phyloP scores from a whole-genome alignment of 2,888 invertebrate genomes.

The Agapostemon virescens region DNA sequence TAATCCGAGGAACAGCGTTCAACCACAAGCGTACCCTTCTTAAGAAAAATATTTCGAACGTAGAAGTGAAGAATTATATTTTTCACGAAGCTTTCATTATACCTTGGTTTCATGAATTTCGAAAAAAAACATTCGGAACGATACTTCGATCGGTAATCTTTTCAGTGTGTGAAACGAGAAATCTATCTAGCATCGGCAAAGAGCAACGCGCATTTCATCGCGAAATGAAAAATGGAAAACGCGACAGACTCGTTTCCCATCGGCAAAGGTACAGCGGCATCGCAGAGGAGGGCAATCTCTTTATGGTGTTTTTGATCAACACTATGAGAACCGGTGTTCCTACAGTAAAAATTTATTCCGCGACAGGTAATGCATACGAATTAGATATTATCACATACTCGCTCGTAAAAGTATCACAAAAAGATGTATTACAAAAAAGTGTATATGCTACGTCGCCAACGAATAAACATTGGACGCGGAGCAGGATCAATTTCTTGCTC shows the following conservation, averaged over 20 bases:
- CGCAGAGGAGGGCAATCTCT: conserved; percentile 29
- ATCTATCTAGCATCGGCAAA: background rate
- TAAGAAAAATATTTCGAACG: background rate
- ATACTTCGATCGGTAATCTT: conserved; percentile 1
- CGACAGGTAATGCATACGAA: conserved; percentile 47
- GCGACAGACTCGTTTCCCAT: background rate
- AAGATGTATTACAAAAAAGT: conserved; percentile 59
- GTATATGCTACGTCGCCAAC: conserved; percentile 46
- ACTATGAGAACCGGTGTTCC: background rate
- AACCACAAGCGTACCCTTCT: background rate
- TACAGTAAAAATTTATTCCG: conserved; percentile 57
- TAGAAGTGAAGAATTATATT: background rate
- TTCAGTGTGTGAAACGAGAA: background rate
- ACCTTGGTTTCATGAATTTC: background rate
- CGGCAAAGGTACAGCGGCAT: background rate
- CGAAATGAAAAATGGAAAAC: conserved; percentile 50
- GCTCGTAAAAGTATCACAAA: conserved; percentile 43
- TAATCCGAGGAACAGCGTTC: background rate
- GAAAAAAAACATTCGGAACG: background rate
- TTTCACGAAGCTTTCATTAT: background rate
- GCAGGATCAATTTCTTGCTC: background rate
- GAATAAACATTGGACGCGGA: conserved; percentile 15
- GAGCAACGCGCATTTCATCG: conserved; percentile 6
- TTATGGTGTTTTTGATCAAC: conserved; percentile 21
- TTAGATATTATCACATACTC: conserved; percentile 42